Conservation (phyloP, 2,113 vertebrate genomes). For the Indicator maculatus region DNA sequence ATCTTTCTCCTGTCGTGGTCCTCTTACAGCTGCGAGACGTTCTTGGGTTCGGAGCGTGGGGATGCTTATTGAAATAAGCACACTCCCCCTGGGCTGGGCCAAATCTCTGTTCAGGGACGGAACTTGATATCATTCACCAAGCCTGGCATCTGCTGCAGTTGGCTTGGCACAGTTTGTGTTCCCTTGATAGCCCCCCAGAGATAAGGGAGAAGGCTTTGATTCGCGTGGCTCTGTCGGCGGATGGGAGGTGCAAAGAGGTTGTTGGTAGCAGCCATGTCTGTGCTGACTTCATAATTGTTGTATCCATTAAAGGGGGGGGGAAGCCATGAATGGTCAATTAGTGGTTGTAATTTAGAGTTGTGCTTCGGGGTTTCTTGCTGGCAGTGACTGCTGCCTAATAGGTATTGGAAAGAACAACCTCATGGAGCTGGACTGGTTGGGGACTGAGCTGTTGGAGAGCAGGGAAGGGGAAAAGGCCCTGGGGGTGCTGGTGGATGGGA, state of each 20-base stretch:
- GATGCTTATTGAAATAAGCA: constrained; percentile 23
- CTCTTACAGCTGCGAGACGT: constrained; percentile 27
- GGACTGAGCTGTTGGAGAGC: no score
- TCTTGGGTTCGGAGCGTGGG: constrained; percentile 2
- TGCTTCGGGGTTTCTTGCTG: background rate
- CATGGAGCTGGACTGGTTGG: no score
- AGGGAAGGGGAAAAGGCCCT: no score
- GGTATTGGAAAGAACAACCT: background rate
- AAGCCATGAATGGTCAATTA: background rate
- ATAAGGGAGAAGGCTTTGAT: background rate
- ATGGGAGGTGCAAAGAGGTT: background rate
- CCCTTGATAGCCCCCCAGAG: constrained; percentile 9
- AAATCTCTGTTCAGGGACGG: constrained; percentile 34
- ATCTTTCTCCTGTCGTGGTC: constrained; percentile 29
- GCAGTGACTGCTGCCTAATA: background rate
- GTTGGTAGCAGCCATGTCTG: background rate
- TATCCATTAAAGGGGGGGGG: background rate
- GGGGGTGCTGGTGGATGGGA: no score
- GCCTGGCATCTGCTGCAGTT: constrained; percentile 43
- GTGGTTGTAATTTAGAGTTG: background rate
- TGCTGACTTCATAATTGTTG: background rate
- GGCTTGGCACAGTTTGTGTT: constrained; percentile 45
- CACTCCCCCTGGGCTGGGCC: constrained; percentile 1
- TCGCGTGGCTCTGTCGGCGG: background rate
- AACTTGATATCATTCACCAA: constrained; percentile 45